Evolutionary conservation across 2,888 invertebrate genomes (phyloP), one percentile per base, ranked within the genome.

Genomic region (Halocaridina rubra): DNA sequence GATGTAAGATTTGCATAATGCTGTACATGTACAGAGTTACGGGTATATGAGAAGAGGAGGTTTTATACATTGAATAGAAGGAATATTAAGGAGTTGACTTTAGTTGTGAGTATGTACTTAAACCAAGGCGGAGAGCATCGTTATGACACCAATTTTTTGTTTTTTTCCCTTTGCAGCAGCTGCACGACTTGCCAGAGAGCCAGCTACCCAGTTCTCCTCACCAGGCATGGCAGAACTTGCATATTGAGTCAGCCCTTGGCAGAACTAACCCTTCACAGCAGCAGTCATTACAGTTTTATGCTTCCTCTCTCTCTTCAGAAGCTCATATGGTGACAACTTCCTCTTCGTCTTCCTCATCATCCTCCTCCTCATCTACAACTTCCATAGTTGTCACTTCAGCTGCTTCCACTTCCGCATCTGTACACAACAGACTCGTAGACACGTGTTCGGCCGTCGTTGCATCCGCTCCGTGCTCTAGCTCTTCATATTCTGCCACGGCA

Each of bases 121-220:
- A n/a, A n/a, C n/a, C n/a, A n/a, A n/a, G 27, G 19, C 24, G 29
- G 32, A 69, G 22, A 46, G 80, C 32, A 7, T 59, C 80, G 72
- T n/a, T 77, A 29, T 82, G 82, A 82, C 82, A 76, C 69, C 67
- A 53, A n/a, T 19, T 80, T 64, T 77, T 33, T 76, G 67, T 32
- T 57, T 59, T 72, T 82, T 59, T 61, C 78, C 82, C 72, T 82
- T 82, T n/a, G n/a, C n/a, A n/a, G 32, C 82, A 82, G 82, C 78
- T 72, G 39, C 16, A 76, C 61, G 77, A 82, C 71, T 57, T 77
- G 59, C 24, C 59, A 30, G 77, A 61, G 59, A 32, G 61, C 33
- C 77, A 61, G 8, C 29, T 30, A 30, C 53, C 57, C 67, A 32
- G 46, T 46, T 46, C 74, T 46, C 24, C 80, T 8, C 75, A 46